A percentile compares a stretch with the other conserved stretches of the same genome.
Evolutionary conservation across 2,113 vertebrate species (phyloP).

Genomic region (Ramphastos sulfuratus): DNA sequence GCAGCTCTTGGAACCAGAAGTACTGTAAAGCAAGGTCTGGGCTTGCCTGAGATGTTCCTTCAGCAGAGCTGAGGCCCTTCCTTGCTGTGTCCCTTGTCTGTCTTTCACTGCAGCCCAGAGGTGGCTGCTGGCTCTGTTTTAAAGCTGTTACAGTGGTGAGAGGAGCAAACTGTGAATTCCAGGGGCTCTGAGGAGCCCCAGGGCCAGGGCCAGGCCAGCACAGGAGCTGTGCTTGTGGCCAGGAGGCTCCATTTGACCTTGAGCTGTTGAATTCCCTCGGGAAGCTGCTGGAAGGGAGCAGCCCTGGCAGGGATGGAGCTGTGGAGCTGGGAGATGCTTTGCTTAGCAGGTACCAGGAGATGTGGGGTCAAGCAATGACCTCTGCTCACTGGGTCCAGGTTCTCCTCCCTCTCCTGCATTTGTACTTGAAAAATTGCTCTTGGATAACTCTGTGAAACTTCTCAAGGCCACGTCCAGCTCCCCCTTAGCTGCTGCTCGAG

Average conservation of each 20-base stretch:
- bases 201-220: background rate
- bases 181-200: background rate
- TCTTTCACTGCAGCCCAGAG: background rate
- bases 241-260: background rate
- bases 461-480: background rate
- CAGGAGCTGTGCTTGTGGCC: fast-evolving
- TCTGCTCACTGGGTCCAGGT: background rate
- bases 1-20: background rate
- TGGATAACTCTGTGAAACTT: background rate
- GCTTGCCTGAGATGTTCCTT: background rate
- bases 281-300: background rate
- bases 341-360: background rate
- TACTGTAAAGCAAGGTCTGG: background rate
- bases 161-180: background rate
- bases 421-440: conserved; percentile 37
- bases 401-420: background rate
- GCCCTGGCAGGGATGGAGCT: background rate
- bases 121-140: background rate
- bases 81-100: background rate
- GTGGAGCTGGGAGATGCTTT: background rate
- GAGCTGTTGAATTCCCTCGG: fast-evolving
- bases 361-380: background rate
- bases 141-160: background rate
- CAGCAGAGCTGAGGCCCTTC: background rate
- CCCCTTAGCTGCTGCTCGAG: background rate